Base-by-base conservation (phyloP, 2,888 invertebrate species). In the Drosophila affinis region DNA sequence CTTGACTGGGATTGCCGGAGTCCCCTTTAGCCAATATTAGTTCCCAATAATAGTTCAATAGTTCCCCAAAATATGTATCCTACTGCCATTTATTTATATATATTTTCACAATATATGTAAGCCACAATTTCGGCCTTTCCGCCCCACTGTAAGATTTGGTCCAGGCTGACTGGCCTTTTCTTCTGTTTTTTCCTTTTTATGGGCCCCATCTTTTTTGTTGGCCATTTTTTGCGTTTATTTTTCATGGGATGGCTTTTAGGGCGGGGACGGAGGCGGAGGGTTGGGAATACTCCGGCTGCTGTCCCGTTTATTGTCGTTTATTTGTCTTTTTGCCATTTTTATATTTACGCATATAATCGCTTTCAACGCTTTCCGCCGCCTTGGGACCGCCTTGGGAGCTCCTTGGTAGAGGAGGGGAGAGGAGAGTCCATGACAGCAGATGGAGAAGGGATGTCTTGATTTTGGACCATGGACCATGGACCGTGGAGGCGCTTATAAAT, bases 301-400 rank as follows among this genome's bases (percentile, higher is more conserved):
- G 72, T 49, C 39, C 70, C 83, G 83, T 80, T 85, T 88, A 88
- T 80, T 86, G 85, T 76, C 85, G 87, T 85, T 85, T 85, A 86
- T 85, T 85, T 85, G 88, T 86, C 88, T 86, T 86, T 88, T 80
- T 83, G 87, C 87, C 77, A 86, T 84, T 84, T 84, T 84, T 87
- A 86, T 85, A 85, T 85, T 86, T 86, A 86, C 87, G 88, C 85
- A 86, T 88, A 86, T 86, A 86, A 88, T 86, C 85, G 85, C 87
- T 86, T 88, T 88, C 85, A 86, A 86, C 87, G 88, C 81, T 72
- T 56, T 62, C 57, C 53, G 65, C 53, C 64, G 24, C 24, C 76
- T 78, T 72, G 73, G 76, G 75, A 78, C 18, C 18, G 24, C 24
- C 76, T 78, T 72, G 73, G 76, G 75, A 78, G 49, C 48, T 47